Percentiles rank a stretch among this genome's conserved stretches.
Evolutionary conservation across 1,140 invertebrate species (phyloP).

Genomic region (Sycobia sp.): DNA sequence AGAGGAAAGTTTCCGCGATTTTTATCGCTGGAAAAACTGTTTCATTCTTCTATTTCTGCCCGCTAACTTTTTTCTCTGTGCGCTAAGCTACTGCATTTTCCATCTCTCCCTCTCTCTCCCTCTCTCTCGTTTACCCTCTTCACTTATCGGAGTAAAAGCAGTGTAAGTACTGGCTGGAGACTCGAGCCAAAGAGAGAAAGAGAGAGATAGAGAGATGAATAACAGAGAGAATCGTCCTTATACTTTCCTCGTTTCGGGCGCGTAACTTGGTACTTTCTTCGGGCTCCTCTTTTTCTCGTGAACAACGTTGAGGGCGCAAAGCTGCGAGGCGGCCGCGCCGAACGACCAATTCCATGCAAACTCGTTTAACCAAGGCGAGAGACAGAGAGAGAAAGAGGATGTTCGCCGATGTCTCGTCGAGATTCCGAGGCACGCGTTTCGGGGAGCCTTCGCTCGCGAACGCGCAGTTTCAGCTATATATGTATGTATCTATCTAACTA

Average conservation of each 20-base stretch:
- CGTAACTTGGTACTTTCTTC: slow-evolving; percentile 29
- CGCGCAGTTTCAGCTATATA: too few species aligned
- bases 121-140: background rate
- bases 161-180: background rate
- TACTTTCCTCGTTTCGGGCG: slow-evolving; percentile 28
- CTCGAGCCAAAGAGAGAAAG: too few species aligned
- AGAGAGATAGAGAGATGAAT: too few species aligned
- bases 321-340: slow-evolving; percentile 25
- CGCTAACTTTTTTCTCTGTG: slow-evolving; percentile 6
- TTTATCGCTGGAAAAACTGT: slow-evolving; percentile 27
- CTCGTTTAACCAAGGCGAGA: slow-evolving; percentile 35
- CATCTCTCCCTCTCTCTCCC: too few species aligned
- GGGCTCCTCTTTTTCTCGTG: slow-evolving; percentile 30
- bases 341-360: slow-evolving; percentile 35
- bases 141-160: slow-evolving; percentile 12
- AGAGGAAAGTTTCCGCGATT: slow-evolving; percentile 20
- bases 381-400: too few species aligned
- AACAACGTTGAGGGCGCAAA: too few species aligned
- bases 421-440: slow-evolving; percentile 27
- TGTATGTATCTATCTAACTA: too few species aligned
- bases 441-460: too few species aligned
- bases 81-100: slow-evolving; percentile 20
- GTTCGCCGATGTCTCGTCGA: slow-evolving; percentile 29
- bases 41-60: slow-evolving; percentile 16
- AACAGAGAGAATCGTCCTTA: slow-evolving; percentile 27